These are phyloP conservation scores for Heterohyrax brucei DNA, from an alignment of 2,797 vertebrate genomes.

Conservation along the genomic window DNA sequence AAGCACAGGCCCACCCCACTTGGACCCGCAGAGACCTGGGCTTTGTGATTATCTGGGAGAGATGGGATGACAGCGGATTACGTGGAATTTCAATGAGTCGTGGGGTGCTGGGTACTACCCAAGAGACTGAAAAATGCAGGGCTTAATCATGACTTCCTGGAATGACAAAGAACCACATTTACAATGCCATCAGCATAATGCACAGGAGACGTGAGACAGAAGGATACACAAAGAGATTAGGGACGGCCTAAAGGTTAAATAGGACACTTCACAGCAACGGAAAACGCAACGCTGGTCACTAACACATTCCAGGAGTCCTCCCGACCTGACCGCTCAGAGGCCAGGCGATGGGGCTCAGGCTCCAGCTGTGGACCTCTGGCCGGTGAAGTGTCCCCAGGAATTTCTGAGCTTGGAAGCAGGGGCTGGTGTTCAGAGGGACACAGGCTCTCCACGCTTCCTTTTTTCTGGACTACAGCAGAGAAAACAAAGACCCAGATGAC, in stretches of 20 bases:
- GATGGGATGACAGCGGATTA: not conserved
- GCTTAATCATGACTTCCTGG: not conserved
- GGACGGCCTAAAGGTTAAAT: not conserved
- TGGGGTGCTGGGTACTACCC: not conserved
- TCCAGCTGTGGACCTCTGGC: not conserved
- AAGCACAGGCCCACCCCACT: rapidly evolving
- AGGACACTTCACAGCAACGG: not conserved
- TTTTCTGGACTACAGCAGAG: too few species aligned
- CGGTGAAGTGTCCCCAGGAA: not conserved
- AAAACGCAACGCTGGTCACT: not conserved
- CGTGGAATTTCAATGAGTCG: not conserved
- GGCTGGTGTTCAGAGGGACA: not conserved
- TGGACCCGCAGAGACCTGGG: not conserved
- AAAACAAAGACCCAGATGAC: not conserved
- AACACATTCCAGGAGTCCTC: not conserved
- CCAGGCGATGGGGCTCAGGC: not conserved
- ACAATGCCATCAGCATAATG: not conserved
- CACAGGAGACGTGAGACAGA: not conserved
- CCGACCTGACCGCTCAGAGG: not conserved
- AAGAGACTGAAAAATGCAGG: not conserved
- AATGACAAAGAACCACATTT: not conserved
- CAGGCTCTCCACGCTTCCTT: too few species aligned
- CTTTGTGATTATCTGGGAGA: not conserved
- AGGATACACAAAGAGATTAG: not conserved
- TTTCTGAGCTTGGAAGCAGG: not conserved